Conservation (phyloP, 2,797 vertebrate species). For the Denticeps clupeoides region DNA sequence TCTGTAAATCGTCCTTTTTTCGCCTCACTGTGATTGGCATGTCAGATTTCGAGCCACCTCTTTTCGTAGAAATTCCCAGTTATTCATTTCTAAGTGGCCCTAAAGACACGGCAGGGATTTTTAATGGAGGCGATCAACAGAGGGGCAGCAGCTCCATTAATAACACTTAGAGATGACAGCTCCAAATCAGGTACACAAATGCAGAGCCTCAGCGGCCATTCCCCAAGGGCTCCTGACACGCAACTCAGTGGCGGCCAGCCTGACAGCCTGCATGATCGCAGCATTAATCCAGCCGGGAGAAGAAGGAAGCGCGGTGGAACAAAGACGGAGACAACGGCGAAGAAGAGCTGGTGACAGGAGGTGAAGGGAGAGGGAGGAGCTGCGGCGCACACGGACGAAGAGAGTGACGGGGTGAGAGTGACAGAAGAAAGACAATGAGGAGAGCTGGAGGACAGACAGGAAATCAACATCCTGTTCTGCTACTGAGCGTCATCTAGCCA, state of each 20-base stretch:
- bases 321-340: not conserved
- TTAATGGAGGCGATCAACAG: conserved; percentile 15
- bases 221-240: conserved; percentile 21
- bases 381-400: not conserved
- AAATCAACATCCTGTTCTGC: not conserved
- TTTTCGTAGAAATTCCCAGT: not conserved
- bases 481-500: not conserved
- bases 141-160: conserved; percentile 24
- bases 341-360: not conserved
- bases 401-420: not conserved
- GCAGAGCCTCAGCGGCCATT: conserved; percentile 4
- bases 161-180: conserved; percentile 26
- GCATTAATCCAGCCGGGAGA: conserved; percentile 20
- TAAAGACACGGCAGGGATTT: not conserved
- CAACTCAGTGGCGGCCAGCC: conserved; percentile 10
- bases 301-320: not conserved
- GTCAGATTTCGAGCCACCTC: no score
- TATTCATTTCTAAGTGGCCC: not conserved
- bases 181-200: conserved; percentile 32
- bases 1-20: no score
- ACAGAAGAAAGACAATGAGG: not conserved
- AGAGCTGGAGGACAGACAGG: not conserved
- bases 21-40: no score
- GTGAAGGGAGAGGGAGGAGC: not conserved
- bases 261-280: conserved; percentile 12